Percentiles rank a stretch among this genome's conserved stretches.
These are phyloP conservation scores for Pheosia gnoma DNA, from an alignment of 2,888 invertebrate genomes.

Conservation along the genomic window DNA sequence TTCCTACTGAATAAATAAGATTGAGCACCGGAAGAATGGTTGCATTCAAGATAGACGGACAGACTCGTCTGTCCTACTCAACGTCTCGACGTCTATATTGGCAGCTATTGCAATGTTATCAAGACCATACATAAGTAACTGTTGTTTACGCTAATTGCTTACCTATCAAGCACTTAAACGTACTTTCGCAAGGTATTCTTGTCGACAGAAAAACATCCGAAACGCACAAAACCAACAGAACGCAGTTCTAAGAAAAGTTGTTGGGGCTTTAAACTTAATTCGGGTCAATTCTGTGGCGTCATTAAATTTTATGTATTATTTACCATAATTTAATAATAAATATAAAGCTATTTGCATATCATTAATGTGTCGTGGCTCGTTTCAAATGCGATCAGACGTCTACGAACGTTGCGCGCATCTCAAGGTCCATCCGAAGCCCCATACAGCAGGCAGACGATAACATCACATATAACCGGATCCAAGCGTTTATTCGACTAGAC, in stretches of 20 bases:
- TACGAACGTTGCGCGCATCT: not conserved
- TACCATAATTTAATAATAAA: not conserved
- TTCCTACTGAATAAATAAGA: constrained; percentile 2
- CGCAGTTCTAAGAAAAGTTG: too few species aligned
- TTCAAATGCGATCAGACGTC: not conserved
- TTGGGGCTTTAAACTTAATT: not conserved
- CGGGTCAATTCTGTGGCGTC: not conserved
- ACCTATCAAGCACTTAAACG: too few species aligned
- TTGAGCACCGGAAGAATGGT: not conserved
- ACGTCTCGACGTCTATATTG: too few species aligned
- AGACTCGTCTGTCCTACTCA: not conserved
- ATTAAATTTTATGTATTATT: not conserved
- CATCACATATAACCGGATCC: constrained; percentile 1
- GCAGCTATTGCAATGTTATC: too few species aligned
- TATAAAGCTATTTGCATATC: not conserved
- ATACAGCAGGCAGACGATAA: not conserved
- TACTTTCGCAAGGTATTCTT: too few species aligned
- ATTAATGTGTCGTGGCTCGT: not conserved
- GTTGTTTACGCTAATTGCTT: too few species aligned
- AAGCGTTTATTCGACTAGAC: not conserved
- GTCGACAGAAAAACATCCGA: too few species aligned
- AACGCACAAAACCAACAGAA: too few species aligned
- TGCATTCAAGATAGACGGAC: not conserved
- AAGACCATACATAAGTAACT: too few species aligned
- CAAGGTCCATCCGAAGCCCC: constrained; percentile 3